A percentile compares a stretch with the other conserved stretches of the same genome.
phyloP scores from a whole-genome alignment of 2,888 invertebrate genomes.

The Blastobasis adustella region DNA sequence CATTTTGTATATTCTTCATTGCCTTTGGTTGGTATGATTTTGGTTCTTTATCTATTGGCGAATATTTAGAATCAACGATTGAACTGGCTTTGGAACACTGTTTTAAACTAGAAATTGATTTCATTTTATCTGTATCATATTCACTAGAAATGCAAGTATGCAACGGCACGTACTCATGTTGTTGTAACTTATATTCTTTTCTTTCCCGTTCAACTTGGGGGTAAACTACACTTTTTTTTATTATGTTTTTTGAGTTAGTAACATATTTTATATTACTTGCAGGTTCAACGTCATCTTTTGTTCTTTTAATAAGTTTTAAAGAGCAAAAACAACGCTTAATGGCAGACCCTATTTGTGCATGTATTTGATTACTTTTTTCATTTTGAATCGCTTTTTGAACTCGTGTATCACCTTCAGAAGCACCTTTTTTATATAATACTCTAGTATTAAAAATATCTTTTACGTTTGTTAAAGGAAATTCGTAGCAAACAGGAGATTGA shows the following conservation, averaged over 20 bases:
- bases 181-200: not conserved
- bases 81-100: constrained; percentile 11
- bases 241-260: no score
- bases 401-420: constrained; percentile 4
- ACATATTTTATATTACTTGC: not conserved
- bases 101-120: no score
- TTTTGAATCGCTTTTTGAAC: constrained; percentile 5
- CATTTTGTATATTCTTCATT: constrained; percentile 7
- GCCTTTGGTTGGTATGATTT: no score
- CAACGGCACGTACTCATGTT: not conserved
- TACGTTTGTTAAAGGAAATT: not conserved
- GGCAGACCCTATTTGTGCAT: constrained; percentile 7
- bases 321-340: constrained; percentile 22
- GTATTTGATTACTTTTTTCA: constrained; percentile 5
- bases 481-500: not conserved
- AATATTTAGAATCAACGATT: not conserved
- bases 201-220: not conserved
- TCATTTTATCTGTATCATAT: constrained; percentile 1
- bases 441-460: constrained; percentile 1
- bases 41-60: no score
- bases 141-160: not conserved
- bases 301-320: constrained; percentile 4
- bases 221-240: no score
- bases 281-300: constrained; percentile 2
- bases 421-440: constrained; percentile 1